Conservation (phyloP, 2,888 invertebrate species). For the Quadriops clusia region DNA sequence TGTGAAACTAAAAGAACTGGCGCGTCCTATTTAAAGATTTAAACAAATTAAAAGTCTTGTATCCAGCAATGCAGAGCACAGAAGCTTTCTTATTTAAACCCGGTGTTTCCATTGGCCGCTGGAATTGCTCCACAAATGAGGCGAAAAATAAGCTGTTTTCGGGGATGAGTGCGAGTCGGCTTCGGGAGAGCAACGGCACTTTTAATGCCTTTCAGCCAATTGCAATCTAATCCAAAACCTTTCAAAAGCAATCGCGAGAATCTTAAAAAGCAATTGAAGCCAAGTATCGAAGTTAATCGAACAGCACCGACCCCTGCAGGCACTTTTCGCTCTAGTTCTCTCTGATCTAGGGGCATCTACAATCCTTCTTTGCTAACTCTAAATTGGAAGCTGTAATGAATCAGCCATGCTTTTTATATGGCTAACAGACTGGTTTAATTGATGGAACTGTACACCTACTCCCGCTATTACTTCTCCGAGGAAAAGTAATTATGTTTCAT, state of each 20-base stretch:
- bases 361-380: slow-evolving; percentile 1
- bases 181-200: slow-evolving; percentile 27
- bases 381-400: too few species aligned
- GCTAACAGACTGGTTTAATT: too few species aligned
- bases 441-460: too few species aligned
- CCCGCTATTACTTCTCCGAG: too few species aligned
- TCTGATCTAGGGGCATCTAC: slow-evolving; percentile 11
- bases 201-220: slow-evolving; percentile 37
- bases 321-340: slow-evolving; percentile 22
- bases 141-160: slow-evolving; percentile 37
- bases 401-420: too few species aligned
- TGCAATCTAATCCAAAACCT: slow-evolving; percentile 38
- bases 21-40: slow-evolving; percentile 17
- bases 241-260: slow-evolving; percentile 37
- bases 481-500: too few species aligned
- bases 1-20: too few species aligned
- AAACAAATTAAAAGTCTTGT: slow-evolving; percentile 24
- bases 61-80: slow-evolving; percentile 18
- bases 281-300: slow-evolving; percentile 36
- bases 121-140: slow-evolving; percentile 37
- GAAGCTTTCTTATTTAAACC: slow-evolving; percentile 26
- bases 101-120: slow-evolving; percentile 27
- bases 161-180: slow-evolving; percentile 17
- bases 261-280: slow-evolving; percentile 38
- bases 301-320: slow-evolving; percentile 25